phyloP scores from a whole-genome alignment of 2,888 invertebrate genomes.

The Keiferia lycopersicella region DNA sequence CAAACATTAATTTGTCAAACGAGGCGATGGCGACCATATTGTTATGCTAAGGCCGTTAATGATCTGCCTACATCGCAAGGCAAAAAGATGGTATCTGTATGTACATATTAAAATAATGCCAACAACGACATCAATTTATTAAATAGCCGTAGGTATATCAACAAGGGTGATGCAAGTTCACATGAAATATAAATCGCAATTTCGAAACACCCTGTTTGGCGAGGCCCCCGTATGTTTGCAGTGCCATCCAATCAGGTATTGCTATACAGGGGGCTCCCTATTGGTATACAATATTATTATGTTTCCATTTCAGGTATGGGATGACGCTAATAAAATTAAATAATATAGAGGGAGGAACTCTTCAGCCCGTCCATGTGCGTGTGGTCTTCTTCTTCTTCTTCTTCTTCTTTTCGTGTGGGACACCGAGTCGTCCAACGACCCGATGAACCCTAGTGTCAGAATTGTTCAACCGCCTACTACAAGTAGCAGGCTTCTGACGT shows the following conservation, averaged over 20 bases:
- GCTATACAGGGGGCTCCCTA: not conserved
- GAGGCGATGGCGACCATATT: too few species aligned
- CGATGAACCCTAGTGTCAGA: too few species aligned
- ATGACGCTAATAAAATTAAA: not conserved
- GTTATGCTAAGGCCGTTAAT: too few species aligned
- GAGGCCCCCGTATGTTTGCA: slow-evolving; percentile 9
- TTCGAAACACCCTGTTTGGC: slow-evolving; percentile 22
- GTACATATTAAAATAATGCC: not conserved
- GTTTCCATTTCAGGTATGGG: slow-evolving; percentile 6
- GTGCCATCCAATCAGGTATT: not conserved
- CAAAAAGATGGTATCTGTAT: too few species aligned
- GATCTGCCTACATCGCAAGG: too few species aligned
- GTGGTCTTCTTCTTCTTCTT: too few species aligned
- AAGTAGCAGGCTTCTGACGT: too few species aligned
- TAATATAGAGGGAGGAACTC: not conserved
- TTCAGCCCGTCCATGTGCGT: too few species aligned
- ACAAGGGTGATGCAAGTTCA: slow-evolving; percentile 3
- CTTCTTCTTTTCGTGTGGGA: too few species aligned
- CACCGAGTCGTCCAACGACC: too few species aligned
- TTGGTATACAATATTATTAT: not conserved
- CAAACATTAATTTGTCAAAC: too few species aligned
- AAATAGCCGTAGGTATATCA: not conserved
- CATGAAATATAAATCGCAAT: slow-evolving; percentile 8
- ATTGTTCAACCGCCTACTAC: too few species aligned
- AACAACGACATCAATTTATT: slow-evolving; percentile 23